These are phyloP conservation scores for Polypterus senegalus DNA, from an alignment of 2,113 vertebrate species.

Conservation along the genomic window DNA sequence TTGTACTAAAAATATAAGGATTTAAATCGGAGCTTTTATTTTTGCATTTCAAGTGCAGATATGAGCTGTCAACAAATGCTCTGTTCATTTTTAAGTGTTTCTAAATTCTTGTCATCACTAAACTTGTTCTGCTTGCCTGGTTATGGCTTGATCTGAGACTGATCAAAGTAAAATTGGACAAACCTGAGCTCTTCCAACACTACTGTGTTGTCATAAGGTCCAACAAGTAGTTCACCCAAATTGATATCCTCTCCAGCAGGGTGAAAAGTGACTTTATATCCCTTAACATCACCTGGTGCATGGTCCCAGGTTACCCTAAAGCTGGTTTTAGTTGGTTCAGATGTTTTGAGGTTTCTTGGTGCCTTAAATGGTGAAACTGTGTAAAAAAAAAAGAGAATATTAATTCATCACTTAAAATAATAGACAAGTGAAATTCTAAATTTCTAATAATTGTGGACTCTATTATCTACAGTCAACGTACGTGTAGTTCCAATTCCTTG, in stretches of 20 bases:
- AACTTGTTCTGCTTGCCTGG: too few species aligned
- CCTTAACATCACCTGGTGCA: slow-evolving; percentile 71
- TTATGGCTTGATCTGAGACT: too few species aligned
- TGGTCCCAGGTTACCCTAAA: slow-evolving; percentile 90
- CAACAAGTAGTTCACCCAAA: slow-evolving; percentile 70
- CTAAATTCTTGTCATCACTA: too few species aligned
- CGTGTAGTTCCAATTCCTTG: slow-evolving; percentile 93
- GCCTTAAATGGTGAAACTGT: slow-evolving; percentile 80
- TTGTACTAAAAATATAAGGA: too few species aligned
- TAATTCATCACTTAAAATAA: not conserved
- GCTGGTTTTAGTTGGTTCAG: slow-evolving; percentile 79
- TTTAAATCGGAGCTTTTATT: too few species aligned
- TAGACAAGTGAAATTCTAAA: not conserved
- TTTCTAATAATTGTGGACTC: too few species aligned
- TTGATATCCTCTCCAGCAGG: slow-evolving; percentile 58
- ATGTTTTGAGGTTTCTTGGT: slow-evolving; percentile 86
- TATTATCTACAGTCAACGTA: slow-evolving; percentile 40
- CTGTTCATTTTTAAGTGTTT: too few species aligned
- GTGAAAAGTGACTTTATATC: slow-evolving; percentile 87
- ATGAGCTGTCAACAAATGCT: too few species aligned
- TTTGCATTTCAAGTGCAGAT: too few species aligned
- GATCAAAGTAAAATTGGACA: slow-evolving; percentile 1
- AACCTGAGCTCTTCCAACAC: slow-evolving; percentile 94
- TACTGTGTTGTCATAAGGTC: slow-evolving; percentile 86
- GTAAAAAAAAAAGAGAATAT: slow-evolving; percentile 22